Evolutionary conservation across 30 jellyfish, hydroid and myxozoan genomes (phyloP), one percentile per base, ranked within the genome.

Genomic region (Pseudorhiza aurosa): DNA sequence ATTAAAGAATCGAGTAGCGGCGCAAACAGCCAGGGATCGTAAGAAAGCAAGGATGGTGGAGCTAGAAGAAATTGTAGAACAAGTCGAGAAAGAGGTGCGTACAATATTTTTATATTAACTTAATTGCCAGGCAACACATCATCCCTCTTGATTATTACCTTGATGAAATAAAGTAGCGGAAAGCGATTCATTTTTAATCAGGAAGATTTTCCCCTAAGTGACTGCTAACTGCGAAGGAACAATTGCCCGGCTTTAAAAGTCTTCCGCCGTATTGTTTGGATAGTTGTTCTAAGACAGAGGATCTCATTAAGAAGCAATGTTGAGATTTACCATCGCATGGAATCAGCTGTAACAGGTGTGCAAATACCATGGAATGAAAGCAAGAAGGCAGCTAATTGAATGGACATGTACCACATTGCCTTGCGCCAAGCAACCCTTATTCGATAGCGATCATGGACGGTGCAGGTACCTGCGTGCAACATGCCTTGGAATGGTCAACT

Each of bases 21-120:
- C 98, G 29, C 98, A 92, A 47, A 92, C 96, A 26, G 98, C 98
- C 4, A 73, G 98, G 58, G 98, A 92, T 85, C 65, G 98, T 46
- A 92, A 92, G 72, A 92, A 92, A 60, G 96, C 96, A 2, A 93
- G 94, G 27, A 92, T 92, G 98, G 47, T 81, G 17, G 96, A 92
- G 47, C 59, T 92, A 43, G 98, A 92, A 80, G 85, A 60, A 47
- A 64, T 87, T 21, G 91, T 92, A 1, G 50, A 35, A 6, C 72
- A 89, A 68, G 73, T 92, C 8, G 98, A 92, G 75, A 79, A 65
- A 73, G 98, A 92, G 92, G 98, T 92, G 73, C 14, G 76, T 10
- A 30, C n/a, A n/a, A n/a, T n/a, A n/a, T n/a, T n/a, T n/a, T n/a
- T n/a, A n/a, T n/a, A n/a, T n/a, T n/a, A n/a, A n/a, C n/a, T n/a